Evolutionary conservation across 2,888 invertebrate genomes (phyloP).

Genomic region (Archaeoteleia sp.): DNA sequence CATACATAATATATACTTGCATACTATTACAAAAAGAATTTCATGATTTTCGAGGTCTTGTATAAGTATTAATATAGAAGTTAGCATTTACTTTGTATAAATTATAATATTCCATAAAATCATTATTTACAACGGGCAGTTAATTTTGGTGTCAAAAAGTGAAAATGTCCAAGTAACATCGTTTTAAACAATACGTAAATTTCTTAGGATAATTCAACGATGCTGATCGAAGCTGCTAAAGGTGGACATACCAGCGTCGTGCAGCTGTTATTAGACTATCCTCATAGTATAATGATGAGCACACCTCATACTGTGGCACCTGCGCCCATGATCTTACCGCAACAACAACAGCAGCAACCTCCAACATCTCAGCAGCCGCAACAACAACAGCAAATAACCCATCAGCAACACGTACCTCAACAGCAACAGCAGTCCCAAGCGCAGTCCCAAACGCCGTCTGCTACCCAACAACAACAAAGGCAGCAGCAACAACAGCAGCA

Average conservation of each 20-base stretch:
- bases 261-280: conserved; percentile 94
- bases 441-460: conserved; percentile 75
- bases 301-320: conserved; percentile 71
- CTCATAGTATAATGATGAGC: conserved; percentile 87
- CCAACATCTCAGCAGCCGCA: conserved; percentile 27
- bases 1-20: too few relatives aligned
- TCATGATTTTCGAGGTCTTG: too few relatives aligned
- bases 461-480: conserved; percentile 72
- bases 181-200: too few relatives aligned
- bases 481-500: conserved; percentile 69
- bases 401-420: conserved; percentile 64
- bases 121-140: too few relatives aligned
- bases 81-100: too few relatives aligned
- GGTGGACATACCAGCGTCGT: conserved; percentile 98
- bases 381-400: conserved; percentile 57
- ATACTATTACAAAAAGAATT: too few relatives aligned
- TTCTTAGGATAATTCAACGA: conserved; percentile 93
- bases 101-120: too few relatives aligned
- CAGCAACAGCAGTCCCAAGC: conserved; percentile 71
- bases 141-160: too few relatives aligned
- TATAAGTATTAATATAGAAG: too few relatives aligned
- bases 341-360: conserved; percentile 60
- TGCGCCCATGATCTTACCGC: conserved; percentile 65
- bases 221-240: conserved; percentile 98
- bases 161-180: too few relatives aligned